Evolutionary conservation across 2,797 vertebrate genomes (phyloP), one percentile per base, ranked within the genome.

Genomic region (Pangasius djambal): DNA sequence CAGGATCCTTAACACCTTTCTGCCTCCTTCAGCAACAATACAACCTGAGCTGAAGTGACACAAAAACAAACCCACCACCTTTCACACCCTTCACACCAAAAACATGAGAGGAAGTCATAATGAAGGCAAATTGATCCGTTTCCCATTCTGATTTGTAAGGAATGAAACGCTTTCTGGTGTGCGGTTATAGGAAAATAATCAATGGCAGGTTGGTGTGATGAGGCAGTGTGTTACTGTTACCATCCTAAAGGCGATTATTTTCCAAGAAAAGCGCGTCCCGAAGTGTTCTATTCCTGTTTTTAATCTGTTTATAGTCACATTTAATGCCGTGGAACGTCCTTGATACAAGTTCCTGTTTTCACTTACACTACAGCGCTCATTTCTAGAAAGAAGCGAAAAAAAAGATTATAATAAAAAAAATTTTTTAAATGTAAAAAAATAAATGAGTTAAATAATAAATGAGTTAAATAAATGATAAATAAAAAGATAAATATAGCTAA

Each of bases 1-100:
- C 81, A 28, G 81, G 57, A 63, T 63, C 34, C 37, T 83, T 83
- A 83, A 83, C 57, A 82, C 55, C 18, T 57, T 61, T 40, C 79
- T 61, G 55, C 79, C 79, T 82, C 57, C 10, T 82, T 83, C 57
- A 83, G 81, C 37, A n/a, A 83, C 22, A 1, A 61, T 25, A 25
- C 12, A 37, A 37, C 55, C 55, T 22, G 34, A 61, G 55, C 79
- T 82, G 57, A 59, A 59, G 20, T 20, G 55, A 82, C 57, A 12
- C 16, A 5, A 57, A 34, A 81, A 57, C n/a, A 44, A 48, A 75
- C 48, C 25, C 28, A 16, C 44, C 48, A 52, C n/a, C 48, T 15
- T 52, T 61, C 79, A 59, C 31, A 31, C n/a, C 18, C n/a, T 0
- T 81, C 31, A 25, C 4, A 13, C 20, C 78, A 12, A 22, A 18